Conservation (phyloP, 1,140 invertebrate species). For the Anastrepha obliqua region DNA sequence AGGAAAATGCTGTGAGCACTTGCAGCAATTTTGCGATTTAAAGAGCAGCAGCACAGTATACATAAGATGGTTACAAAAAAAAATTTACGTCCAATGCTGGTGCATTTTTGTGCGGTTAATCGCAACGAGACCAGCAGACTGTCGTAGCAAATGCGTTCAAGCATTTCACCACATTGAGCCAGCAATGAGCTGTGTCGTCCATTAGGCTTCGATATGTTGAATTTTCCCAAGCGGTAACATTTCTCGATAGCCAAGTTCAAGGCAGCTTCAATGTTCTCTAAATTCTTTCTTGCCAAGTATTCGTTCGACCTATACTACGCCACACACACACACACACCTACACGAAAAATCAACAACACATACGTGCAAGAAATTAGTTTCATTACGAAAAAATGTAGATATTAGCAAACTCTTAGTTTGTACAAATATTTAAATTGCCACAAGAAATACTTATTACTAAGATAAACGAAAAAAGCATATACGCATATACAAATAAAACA, state of each 20-base stretch:
- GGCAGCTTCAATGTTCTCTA: background rate
- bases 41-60: background rate
- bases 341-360: background rate
- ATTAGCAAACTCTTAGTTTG: conserved; percentile 54
- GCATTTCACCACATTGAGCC: background rate
- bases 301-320: background rate
- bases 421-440: conserved; percentile 45
- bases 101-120: too few relatives aligned
- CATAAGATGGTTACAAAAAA: background rate
- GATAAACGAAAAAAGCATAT: conserved; percentile 11
- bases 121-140: background rate
- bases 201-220: background rate
- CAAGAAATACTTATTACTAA: conserved; percentile 12
- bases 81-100: too few relatives aligned
- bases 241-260: background rate
- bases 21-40: background rate
- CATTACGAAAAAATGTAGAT: conserved; percentile 48
- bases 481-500: conserved; percentile 29
- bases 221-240: background rate
- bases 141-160: background rate
- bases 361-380: background rate
- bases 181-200: background rate
- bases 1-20: background rate
- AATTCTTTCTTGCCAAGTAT: background rate
- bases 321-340: conserved; percentile 1